Conservation (phyloP, 1,140 invertebrate species). For the Drosophila cardini region DNA sequence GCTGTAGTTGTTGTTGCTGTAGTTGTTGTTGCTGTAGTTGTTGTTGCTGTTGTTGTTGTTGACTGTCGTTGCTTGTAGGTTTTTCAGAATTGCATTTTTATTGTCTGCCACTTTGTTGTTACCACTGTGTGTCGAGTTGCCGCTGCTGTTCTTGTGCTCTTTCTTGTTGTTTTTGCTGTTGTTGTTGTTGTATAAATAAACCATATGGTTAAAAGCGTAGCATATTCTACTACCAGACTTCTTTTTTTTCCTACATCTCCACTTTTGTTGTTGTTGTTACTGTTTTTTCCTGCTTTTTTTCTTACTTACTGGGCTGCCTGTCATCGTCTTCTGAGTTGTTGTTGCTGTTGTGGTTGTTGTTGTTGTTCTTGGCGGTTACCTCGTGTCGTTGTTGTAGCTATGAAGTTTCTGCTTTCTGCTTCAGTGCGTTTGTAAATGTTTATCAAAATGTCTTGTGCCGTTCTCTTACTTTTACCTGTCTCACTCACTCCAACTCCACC, state of each 20-base stretch:
- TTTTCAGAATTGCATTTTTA: constrained; percentile 81
- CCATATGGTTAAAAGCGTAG: constrained; percentile 83
- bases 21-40: too few relatives aligned
- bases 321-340: constrained; percentile 27
- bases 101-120: constrained; percentile 81
- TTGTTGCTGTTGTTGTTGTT: constrained; percentile 43
- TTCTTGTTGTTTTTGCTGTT: constrained; percentile 31
- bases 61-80: constrained; percentile 43
- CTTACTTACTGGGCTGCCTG: constrained; percentile 43
- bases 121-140: constrained; percentile 68
- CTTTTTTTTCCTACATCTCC: constrained; percentile 9
- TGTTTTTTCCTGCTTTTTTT: constrained; percentile 46
- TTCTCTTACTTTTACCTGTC: constrained; percentile 43
- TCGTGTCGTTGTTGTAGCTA: constrained; percentile 52
- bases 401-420: constrained; percentile 78
- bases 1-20: too few relatives aligned
- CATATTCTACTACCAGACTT: constrained; percentile 67
- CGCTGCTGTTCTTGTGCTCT: too few relatives aligned
- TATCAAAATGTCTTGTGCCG: constrained; percentile 82
- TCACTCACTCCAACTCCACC: constrained; percentile 1
- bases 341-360: constrained; percentile 25
- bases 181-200: constrained; percentile 79
- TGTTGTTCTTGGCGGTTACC: constrained; percentile 50
- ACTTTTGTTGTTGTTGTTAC: constrained; percentile 35
- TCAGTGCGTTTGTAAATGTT: constrained; percentile 82